Evolutionary conservation across 2,113 vertebrate genomes (phyloP).

Genomic region (Urocitellus parryii): DNA sequence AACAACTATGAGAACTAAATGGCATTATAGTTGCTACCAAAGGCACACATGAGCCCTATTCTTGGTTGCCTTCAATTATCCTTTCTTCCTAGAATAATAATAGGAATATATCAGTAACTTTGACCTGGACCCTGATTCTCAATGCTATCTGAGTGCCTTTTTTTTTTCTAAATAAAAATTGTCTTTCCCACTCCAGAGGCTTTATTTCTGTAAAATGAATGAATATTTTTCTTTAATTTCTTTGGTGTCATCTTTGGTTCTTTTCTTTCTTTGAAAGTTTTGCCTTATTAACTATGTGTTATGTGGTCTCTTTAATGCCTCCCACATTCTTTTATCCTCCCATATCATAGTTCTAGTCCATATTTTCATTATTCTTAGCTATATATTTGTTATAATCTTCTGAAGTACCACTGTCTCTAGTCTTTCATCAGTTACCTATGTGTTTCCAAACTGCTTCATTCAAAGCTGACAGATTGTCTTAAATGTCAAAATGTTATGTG

Average conservation of each 20-base stretch:
- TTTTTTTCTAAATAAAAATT: slow-evolving; percentile 13
- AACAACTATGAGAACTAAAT: not conserved
- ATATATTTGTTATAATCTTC: not conserved
- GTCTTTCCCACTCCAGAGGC: not conserved
- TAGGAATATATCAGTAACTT: not conserved
- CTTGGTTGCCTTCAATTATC: not conserved
- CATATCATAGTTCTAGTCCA: not conserved
- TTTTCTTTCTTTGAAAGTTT: not conserved
- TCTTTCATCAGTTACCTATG: not conserved
- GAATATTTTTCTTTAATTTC: not conserved
- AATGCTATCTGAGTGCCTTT: not conserved
- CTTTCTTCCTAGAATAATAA: not conserved
- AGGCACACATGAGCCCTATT: not conserved
- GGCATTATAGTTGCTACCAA: not conserved
- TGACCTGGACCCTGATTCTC: not conserved
- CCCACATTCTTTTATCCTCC: not conserved
- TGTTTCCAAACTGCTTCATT: not conserved
- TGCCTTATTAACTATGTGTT: not conserved
- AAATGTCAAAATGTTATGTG: not conserved
- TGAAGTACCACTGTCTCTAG: not conserved
- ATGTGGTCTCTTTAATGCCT: not conserved
- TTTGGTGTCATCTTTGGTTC: not conserved
- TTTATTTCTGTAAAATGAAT: not conserved
- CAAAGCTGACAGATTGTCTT: not conserved
- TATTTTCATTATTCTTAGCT: not conserved